phyloP scores from a whole-genome alignment of 2,113 vertebrate genomes.

The Ovibos moschatus region DNA sequence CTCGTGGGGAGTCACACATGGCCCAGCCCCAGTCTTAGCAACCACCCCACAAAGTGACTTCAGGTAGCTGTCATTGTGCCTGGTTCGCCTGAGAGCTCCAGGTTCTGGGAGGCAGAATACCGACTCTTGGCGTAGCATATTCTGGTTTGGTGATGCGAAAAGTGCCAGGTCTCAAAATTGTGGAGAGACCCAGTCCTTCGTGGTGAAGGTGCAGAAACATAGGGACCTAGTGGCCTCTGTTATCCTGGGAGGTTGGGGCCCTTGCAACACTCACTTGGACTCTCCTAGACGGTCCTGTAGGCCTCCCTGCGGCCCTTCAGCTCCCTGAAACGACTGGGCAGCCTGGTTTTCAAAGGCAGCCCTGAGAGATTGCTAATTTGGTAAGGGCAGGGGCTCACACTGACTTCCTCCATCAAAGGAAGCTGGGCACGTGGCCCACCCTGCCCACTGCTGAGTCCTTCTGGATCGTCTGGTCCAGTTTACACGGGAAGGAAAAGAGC shows the following conservation, averaged over 20 bases:
- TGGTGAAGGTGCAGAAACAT: rapidly evolving
- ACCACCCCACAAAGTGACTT: not conserved
- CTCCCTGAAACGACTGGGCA: not conserved
- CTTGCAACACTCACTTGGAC: not conserved
- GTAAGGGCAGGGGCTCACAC: not conserved
- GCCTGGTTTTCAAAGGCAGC: rapidly evolving
- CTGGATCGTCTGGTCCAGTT: not conserved
- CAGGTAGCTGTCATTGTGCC: not conserved
- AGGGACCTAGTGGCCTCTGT: not conserved
- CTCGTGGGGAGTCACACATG: not conserved
- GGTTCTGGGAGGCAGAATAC: not conserved
- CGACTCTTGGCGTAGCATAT: not conserved
- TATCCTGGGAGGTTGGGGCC: not conserved
- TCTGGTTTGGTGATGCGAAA: not conserved
- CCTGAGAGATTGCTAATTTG: not conserved
- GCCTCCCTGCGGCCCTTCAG: not conserved
- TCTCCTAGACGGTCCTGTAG: not conserved
- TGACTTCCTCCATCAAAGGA: not conserved
- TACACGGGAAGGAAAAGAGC: not conserved
- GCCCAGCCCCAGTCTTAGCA: not conserved
- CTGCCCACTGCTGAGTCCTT: not conserved
- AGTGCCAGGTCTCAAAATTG: not conserved
- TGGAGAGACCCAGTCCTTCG: not conserved
- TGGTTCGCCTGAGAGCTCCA: not conserved
- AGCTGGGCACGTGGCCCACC: rapidly evolving